These are phyloP conservation scores for Perdita meconis DNA, from an alignment of 2,888 invertebrate genomes.

Conservation along the genomic window DNA sequence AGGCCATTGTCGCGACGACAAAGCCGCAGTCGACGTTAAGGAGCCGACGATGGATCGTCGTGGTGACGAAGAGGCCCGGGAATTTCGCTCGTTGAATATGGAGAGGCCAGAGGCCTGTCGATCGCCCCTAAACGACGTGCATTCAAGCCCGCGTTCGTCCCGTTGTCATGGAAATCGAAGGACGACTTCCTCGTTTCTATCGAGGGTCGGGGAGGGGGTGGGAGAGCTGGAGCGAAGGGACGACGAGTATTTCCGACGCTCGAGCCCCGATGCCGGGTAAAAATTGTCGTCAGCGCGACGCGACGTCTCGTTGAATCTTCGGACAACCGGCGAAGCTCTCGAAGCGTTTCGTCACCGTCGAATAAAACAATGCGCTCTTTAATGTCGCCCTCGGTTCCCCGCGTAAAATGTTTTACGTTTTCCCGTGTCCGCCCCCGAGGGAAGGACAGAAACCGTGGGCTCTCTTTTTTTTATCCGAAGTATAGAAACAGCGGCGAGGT, in stretches of 20 bases:
- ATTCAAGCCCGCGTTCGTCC: slow-evolving; percentile 58
- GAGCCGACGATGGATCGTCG: slow-evolving; percentile 74
- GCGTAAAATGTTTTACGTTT: slow-evolving; percentile 16
- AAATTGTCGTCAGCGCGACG: slow-evolving; percentile 15
- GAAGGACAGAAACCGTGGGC: background rate
- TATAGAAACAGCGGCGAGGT: background rate
- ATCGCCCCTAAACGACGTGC: slow-evolving; percentile 78
- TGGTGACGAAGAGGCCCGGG: slow-evolving; percentile 72
- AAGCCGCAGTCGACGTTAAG: slow-evolving; percentile 73
- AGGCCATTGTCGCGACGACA: slow-evolving; percentile 71
- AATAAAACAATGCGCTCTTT: slow-evolving; percentile 49
- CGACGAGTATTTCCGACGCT: slow-evolving; percentile 8
- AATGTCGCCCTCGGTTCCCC: slow-evolving; percentile 1
- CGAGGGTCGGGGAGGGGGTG: too few species aligned
- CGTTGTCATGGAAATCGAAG: slow-evolving; percentile 76
- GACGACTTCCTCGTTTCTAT: slow-evolving; percentile 61
- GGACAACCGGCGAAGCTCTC: background rate
- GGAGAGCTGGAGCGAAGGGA: too few species aligned
- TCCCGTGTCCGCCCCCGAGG: background rate
- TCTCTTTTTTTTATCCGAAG: slow-evolving; percentile 2
- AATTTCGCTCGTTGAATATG: slow-evolving; percentile 77
- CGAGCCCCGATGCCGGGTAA: slow-evolving; percentile 15
- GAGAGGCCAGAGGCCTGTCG: slow-evolving; percentile 76
- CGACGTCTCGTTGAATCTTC: slow-evolving; percentile 42
- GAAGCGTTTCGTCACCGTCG: slow-evolving; percentile 5